Conservation (phyloP, 2,113 vertebrate species). For the Gasterosteus aculeatus region DNA sequence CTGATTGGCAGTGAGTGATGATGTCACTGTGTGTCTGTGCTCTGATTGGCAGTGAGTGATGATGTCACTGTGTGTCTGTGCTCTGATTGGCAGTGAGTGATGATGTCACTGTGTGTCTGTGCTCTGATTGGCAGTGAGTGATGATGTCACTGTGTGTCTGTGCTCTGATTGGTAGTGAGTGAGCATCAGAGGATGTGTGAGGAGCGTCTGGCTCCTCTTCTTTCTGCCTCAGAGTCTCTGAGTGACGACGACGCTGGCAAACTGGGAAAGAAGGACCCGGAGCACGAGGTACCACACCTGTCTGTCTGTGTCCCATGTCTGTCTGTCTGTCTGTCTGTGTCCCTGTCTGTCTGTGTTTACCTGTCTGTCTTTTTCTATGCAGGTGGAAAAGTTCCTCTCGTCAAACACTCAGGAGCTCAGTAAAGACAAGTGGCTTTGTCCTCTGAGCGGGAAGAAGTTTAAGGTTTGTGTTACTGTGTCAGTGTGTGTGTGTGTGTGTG, state of each 20-base stretch:
- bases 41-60: too few species aligned
- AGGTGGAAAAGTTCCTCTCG: slow-evolving; percentile 91
- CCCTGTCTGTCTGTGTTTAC: too few species aligned
- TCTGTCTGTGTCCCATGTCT: background rate
- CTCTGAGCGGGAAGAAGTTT: slow-evolving; percentile 94
- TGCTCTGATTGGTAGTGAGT: slow-evolving; percentile 76
- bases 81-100: too few species aligned
- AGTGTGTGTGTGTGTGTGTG: background rate
- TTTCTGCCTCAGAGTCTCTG: slow-evolving; percentile 84
- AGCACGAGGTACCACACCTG: slow-evolving; percentile 80
- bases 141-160: too few species aligned
- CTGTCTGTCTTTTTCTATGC: background rate
- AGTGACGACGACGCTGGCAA: slow-evolving; percentile 87
- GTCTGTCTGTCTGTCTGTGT: too few species aligned
- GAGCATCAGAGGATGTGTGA: slow-evolving; percentile 91
- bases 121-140: too few species aligned
- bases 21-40: too few species aligned
- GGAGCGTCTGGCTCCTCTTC: slow-evolving; percentile 86
- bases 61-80: too few species aligned
- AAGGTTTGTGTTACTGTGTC: slow-evolving; percentile 72
- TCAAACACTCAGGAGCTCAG: slow-evolving; percentile 92
- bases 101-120: too few species aligned
- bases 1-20: too few species aligned
- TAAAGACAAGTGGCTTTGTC: slow-evolving; percentile 95
- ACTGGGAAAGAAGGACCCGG: slow-evolving; percentile 89